These are phyloP conservation scores for Leptobrachium ailaonicum DNA, from an alignment of 2,113 vertebrate species.

Conservation along the genomic window DNA sequence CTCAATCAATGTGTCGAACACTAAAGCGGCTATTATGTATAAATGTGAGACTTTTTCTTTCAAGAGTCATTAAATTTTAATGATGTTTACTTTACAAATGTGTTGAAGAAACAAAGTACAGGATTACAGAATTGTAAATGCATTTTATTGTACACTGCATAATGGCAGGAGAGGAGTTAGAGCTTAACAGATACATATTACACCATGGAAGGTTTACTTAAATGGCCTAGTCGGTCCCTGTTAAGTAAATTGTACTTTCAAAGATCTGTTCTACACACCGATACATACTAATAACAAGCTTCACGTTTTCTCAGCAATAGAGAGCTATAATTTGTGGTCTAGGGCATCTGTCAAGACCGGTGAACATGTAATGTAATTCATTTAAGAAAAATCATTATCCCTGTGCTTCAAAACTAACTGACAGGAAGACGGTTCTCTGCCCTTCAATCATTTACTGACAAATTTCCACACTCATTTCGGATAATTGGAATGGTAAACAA, in stretches of 20 bases:
- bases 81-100: not conserved
- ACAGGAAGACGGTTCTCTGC: not conserved
- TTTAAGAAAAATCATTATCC: slow-evolving; percentile 12
- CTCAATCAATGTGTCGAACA: not conserved
- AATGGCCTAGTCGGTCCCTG: not conserved
- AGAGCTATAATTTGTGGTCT: slow-evolving; percentile 2
- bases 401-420: not conserved
- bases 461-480: slow-evolving; percentile 2
- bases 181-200: not conserved
- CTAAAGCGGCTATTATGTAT: not conserved
- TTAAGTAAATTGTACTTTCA: not conserved
- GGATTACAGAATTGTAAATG: not conserved
- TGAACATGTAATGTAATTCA: not conserved
- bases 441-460: not conserved
- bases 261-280: not conserved
- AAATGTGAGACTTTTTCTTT: not conserved
- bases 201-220: not conserved
- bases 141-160: not conserved
- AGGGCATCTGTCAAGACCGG: not conserved
- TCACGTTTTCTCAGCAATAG: not conserved
- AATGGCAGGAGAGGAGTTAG: not conserved
- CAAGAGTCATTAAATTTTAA: not conserved
- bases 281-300: slow-evolving; percentile 1
- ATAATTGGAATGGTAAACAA: not conserved
- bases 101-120: not conserved